Base-by-base conservation (phyloP, 2,888 invertebrate species). In the Lysandra bellargus region DNA sequence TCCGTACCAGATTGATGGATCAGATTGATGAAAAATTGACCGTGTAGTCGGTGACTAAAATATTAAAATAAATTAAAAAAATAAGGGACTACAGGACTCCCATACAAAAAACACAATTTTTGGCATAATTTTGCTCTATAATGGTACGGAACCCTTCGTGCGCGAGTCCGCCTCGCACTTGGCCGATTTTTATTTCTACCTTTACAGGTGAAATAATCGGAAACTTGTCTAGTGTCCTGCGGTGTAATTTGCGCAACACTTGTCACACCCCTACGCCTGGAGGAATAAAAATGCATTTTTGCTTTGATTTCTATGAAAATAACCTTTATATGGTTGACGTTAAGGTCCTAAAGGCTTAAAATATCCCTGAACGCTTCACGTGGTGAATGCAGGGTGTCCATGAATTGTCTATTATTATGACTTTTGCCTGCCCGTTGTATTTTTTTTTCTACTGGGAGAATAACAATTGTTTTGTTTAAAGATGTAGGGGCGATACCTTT, bases 371-470 rank as follows among this genome's bases (percentile, higher is more conserved):
- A 33, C 73, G 40, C 40, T 37, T 73, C 73, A 73, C 37, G 17
- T 0, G 12, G 30, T 33, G 0, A 33, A 73, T 40, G 12, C 4
- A 73, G n/a, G n/a, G 9, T 49, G 75, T 44, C 30, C 44, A 75
- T 23, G 75, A 30, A 33, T 75, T 75, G 75, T 75, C 53, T 53
- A 14, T 44, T 30, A 74, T n/a, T 44, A 23, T 40, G 74, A 9
- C 74, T 44, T 74, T 75, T 75, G 30, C 53, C 75, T 49, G 75
- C 75, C 75, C 1, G 75, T 74, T 74, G 74, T 74, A n/a, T 40
- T 73, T 72, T 72, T 72, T n/a, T 73, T 5, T 12, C 30, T 37
- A 1, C 2, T 4, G 37, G 37, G 3, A 4, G n/a, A n/a, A 7
- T 17, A 1, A 74, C 23, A 40, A 74, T 44, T 6, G 44, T 44